Evolutionary conservation across 2,888 invertebrate genomes (phyloP), one percentile per base, ranked within the genome.

Genomic region (Encarsia formosa): DNA sequence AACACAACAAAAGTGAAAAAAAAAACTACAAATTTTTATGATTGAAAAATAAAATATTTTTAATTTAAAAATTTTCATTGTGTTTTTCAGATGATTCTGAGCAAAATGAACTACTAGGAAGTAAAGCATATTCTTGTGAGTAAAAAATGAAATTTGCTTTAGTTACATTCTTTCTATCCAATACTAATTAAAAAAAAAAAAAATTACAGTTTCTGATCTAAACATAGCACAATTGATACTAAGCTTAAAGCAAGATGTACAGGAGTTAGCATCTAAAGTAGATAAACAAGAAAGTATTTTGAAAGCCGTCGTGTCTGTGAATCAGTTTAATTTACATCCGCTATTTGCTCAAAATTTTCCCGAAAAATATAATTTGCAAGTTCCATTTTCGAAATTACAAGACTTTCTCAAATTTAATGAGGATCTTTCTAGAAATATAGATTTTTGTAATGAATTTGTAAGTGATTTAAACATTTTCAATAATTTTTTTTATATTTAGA

Each of bases 391-490:
- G 2, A 53, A 9, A 19, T 37, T 54, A 16, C 47, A 39, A 35
- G 44, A 54, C 5, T 54, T 54, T 48, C 34, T 37, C 8, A 43
- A 34, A 31, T 54, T 54, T 19, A 54, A 54, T 48, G 31, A 40
- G 35, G 37, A 51, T 23, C 47, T 54, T 23, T 3, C 26, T 8
- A 54, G 4, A 24, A 20, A 51, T 31, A 22, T 16, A 31, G 44
- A 9, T 3, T 48, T 46, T 31, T 51, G 54, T n/a, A 47, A 47
- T 19, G 54, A 54, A 23, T 54, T 54, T 51, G 54, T 54, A 51
- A 54, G 54, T 44, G 3, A 16, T 20, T 19, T 20, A 13, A 20
- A 39, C n/a, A n/a, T n/a, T n/a, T n/a, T n/a, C n/a, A n/a, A n/a
- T 5, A 45, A 26, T 18, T 20, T 24, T 15, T 29, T 11, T 19